Base-by-base conservation (phyloP, 1,140 invertebrate species). In the Lethrus apterus region DNA sequence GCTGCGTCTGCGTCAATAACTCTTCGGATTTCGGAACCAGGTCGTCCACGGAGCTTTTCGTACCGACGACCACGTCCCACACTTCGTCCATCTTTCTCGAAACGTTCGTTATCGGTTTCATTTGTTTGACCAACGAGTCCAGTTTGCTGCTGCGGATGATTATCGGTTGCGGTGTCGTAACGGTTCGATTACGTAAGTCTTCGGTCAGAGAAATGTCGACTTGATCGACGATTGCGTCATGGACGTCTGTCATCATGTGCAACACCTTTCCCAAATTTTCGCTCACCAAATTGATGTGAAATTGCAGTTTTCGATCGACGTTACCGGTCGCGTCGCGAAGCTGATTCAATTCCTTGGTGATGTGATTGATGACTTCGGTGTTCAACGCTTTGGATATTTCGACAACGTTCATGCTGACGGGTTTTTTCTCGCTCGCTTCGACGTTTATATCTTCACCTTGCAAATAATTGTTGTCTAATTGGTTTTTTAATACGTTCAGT, bases 31-130 rank as follows among this genome's bases (percentile, higher is more conserved):
- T 90, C 1, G 86, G 86, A 13, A 89, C 75, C 30, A 90, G 70
- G 59, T 87, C 78, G 62, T 90, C 86, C 4, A 89, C 84, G 0
- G 85, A 86, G 53, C 79, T 86, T 62, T 90, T 90, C 1, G 86
- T 89, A 2, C 86, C 86, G 3, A 89, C 84, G 13, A 90, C 83
- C 10, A 89, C 84, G 57, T 86, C 82, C 86, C 86, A 90, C 3
- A 90, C 84, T 69, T 90, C 83, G 54, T 90, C 86, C 84, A 90
- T 89, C 66, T 90, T 89, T 59, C 86, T 84, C 0, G 84, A 86
- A 1, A 89, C 85, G n/a, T 78, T 82, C 32, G 87, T 76, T 65
- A 89, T 85, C 0, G 87, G 86, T 48, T 80, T 77, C 60, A 88
- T 88, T 67, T 86, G 81, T 48, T 83, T 77, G 0, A 84, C 80